Evolutionary conservation across 1,140 invertebrate species (phyloP).

Genomic region (Lordiphosa collinella): DNA sequence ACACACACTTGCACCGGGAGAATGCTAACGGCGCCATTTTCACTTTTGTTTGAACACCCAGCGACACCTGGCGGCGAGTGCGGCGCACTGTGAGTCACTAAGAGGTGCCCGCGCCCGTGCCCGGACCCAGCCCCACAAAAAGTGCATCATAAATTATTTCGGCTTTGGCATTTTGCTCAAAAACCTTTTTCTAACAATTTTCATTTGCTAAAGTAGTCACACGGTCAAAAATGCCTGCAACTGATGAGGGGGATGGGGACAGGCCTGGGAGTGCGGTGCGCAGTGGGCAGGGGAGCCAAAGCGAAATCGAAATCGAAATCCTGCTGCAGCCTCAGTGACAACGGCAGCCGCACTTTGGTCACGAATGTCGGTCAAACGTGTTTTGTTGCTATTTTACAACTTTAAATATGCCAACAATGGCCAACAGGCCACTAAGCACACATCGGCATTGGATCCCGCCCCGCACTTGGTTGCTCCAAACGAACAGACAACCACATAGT

Average conservation of each 20-base stretch:
- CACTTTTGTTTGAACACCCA: conserved; percentile 64
- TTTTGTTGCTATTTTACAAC: conserved; percentile 76
- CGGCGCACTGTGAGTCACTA: conserved; percentile 49
- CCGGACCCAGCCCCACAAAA: conserved; percentile 37
- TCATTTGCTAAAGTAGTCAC: conserved; percentile 77
- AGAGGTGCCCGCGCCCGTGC: conserved; percentile 10
- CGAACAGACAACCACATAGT: not conserved
- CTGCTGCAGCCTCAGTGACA: conserved; percentile 10
- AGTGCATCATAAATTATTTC: conserved; percentile 77
- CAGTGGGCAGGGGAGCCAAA: conserved; percentile 37
- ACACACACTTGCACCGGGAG: conserved; percentile 4
- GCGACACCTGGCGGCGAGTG: conserved; percentile 57
- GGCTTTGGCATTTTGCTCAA: conserved; percentile 38
- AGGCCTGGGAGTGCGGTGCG: not conserved
- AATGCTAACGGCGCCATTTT: conserved; percentile 36
- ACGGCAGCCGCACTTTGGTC: conserved; percentile 68
- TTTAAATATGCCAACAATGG: conserved; percentile 77
- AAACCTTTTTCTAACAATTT: conserved; percentile 60
- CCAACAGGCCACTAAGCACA: conserved; percentile 24
- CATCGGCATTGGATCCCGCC: not conserved
- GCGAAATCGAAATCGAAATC: conserved; percentile 75
- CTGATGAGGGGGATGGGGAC: conserved; percentile 2
- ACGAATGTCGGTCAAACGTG: conserved; percentile 77
- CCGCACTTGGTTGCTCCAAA: not conserved
- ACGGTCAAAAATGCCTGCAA: conserved; percentile 46